Conservation (phyloP, 2,888 invertebrate genomes). For the Gnatocerus cornutus region DNA sequence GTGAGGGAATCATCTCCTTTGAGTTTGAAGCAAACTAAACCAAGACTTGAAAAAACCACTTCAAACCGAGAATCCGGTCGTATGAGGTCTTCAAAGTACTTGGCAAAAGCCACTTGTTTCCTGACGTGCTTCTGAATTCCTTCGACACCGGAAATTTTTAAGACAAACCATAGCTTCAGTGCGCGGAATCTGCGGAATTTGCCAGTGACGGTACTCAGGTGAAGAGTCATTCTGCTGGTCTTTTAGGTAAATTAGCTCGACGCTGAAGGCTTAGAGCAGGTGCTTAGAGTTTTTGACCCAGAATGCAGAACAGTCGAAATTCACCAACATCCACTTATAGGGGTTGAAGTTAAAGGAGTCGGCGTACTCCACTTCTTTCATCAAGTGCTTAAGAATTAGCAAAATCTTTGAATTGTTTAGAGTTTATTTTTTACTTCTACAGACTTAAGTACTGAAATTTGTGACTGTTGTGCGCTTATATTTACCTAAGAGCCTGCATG, state of each 20-base stretch:
- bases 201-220: constrained; percentile 77
- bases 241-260: constrained; percentile 87
- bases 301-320: constrained; percentile 96
- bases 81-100: constrained; percentile 88
- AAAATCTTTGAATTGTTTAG: too few relatives aligned
- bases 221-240: constrained; percentile 74
- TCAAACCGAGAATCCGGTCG: too few relatives aligned
- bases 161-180: constrained; percentile 94
- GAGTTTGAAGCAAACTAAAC: too few relatives aligned
- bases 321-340: constrained; percentile 96
- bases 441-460: too few relatives aligned
- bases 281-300: constrained; percentile 90
- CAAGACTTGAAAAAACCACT: too few relatives aligned
- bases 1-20: constrained; percentile 83
- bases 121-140: constrained; percentile 85
- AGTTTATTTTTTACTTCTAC: too few relatives aligned
- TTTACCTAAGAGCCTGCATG: too few relatives aligned
- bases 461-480: too few relatives aligned
- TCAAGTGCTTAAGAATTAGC: constrained; percentile 95
- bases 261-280: constrained; percentile 90
- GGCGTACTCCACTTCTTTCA: constrained; percentile 86
- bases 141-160: constrained; percentile 87
- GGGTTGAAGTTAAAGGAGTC: constrained; percentile 96
- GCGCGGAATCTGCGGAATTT: constrained; percentile 84
- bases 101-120: constrained; percentile 85